Evolutionary conservation across 2,888 invertebrate genomes (phyloP), one percentile per base, ranked within the genome.

Genomic region (Graphium colonna): DNA sequence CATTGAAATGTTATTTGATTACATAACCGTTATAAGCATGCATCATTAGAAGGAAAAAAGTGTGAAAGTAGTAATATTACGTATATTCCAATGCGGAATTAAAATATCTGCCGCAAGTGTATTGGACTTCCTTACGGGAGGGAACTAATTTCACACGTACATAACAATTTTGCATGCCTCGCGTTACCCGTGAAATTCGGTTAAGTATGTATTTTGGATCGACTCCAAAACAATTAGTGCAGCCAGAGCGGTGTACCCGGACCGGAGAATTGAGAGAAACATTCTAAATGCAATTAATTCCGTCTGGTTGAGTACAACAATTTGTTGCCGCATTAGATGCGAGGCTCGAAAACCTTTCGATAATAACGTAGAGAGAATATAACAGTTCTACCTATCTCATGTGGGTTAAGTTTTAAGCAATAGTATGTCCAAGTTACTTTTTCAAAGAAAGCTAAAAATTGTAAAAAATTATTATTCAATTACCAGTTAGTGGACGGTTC

Each of bases 201-300:
- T 77, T 83, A 81, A 85, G 83, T 81, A 81, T 80, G 80, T 82
- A 81, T 83, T 80, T 86, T 88, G 88, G 88, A 86, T 73, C 64
- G 75, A 65, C 69, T 83, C 88, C 88, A 89, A 89, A 87, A 86
- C 84, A 86, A 86, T 86, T 86, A 89, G 84, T 77, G 77, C 77
- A 73, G 75, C 68, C 67, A 68, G 68, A 67, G 69, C 56, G 60
- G 65, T 70, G 68, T 67, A 69, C 67, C 74, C 72, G 64, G 67
- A 68, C 68, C 65, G 66, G 64, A 64, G 68, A 71, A 71, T 71
- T 68, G 71, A 63, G 69, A 65, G 64, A 71, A 76, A 71, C 68
- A 68, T 67, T 71, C 71, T 67, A 72, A 78, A 75, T 71, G 73
- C 71, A 73, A 78, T 81, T 77, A 76, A 74, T 72, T 69, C 75